Percentiles rank a stretch among this genome's conserved stretches.
These are phyloP conservation scores for Crypturellus tataupa DNA, from an alignment of 2,797 vertebrate genomes.

Conservation along the genomic window DNA sequence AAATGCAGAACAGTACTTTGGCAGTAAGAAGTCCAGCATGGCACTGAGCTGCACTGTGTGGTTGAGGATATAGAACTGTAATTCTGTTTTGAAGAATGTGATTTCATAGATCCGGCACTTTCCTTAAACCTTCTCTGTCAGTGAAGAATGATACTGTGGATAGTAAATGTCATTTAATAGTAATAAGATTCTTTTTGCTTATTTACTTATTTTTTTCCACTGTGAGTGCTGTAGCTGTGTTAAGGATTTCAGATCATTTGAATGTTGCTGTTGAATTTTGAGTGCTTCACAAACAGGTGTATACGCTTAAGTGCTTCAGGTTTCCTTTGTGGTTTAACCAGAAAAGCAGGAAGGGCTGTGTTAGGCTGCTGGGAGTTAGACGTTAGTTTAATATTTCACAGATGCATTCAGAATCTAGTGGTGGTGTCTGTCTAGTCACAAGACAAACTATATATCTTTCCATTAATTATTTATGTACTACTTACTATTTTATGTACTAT, in stretches of 20 bases:
- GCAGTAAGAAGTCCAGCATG: not conserved
- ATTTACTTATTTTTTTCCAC: constrained; percentile 46
- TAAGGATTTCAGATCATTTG: not conserved
- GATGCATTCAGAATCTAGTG: not conserved
- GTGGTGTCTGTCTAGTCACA: constrained; percentile 16
- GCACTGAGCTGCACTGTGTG: not conserved
- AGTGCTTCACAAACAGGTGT: not conserved
- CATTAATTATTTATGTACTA: constrained; percentile 15
- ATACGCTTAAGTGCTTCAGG: not conserved
- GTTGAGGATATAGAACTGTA: constrained; percentile 46
- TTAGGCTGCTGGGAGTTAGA: not conserved
- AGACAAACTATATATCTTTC: not conserved
- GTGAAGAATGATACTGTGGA: constrained; percentile 56
- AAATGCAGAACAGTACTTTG: not conserved
- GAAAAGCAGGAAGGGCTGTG: not conserved
- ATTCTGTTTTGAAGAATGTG: constrained; percentile 46
- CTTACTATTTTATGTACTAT: not conserved
- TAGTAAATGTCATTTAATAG: constrained; percentile 42
- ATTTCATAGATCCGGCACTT: constrained; percentile 44
- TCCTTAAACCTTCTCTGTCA: constrained; percentile 30
- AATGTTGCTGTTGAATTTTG: not conserved
- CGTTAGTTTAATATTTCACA: not conserved
- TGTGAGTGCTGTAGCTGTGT: constrained; percentile 6
- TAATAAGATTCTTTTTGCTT: constrained; percentile 33
- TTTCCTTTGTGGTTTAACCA: not conserved